Conservation (phyloP, 2,888 invertebrate species). For the Germaria angustata region DNA sequence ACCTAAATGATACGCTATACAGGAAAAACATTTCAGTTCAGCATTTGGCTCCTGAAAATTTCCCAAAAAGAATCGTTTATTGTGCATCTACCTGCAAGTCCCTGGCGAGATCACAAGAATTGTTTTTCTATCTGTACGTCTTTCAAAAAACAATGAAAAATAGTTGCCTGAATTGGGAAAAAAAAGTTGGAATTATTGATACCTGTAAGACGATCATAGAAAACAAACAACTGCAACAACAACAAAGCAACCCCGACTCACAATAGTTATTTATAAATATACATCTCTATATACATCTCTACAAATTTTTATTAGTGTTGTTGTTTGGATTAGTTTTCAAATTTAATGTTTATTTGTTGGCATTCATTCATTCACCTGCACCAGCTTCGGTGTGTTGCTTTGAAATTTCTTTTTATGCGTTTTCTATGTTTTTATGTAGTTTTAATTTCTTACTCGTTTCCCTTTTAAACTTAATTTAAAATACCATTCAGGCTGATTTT, state of each 20-base stretch:
- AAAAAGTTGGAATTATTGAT: neutral
- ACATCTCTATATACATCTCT: too few species aligned
- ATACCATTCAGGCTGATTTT: conserved; percentile 42
- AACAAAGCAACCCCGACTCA: neutral
- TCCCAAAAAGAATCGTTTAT: neutral
- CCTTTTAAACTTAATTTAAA: conserved; percentile 20
- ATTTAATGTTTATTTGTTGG: too few species aligned
- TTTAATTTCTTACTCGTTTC: conserved; percentile 24
- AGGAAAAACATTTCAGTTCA: conserved; percentile 1
- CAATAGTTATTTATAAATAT: conserved; percentile 22
- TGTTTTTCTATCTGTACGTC: too few species aligned
- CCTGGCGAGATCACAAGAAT: neutral
- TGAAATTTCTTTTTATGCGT: conserved; percentile 43
- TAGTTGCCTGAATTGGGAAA: neutral
- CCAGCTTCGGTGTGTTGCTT: conserved; percentile 53
- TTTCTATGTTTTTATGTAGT: conserved; percentile 29
- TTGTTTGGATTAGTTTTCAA: neutral
- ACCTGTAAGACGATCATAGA: conserved; percentile 3
- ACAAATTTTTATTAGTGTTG: too few species aligned
- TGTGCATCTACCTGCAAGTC: neutral
- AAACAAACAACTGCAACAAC: neutral
- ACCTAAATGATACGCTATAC: neutral
- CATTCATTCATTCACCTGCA: conserved; percentile 57
- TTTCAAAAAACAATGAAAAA: too few species aligned
- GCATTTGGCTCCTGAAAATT: neutral